These are phyloP conservation scores for Pterobdella sp. DNA, from an alignment of 2,888 invertebrate species.

Conservation along the genomic window DNA sequence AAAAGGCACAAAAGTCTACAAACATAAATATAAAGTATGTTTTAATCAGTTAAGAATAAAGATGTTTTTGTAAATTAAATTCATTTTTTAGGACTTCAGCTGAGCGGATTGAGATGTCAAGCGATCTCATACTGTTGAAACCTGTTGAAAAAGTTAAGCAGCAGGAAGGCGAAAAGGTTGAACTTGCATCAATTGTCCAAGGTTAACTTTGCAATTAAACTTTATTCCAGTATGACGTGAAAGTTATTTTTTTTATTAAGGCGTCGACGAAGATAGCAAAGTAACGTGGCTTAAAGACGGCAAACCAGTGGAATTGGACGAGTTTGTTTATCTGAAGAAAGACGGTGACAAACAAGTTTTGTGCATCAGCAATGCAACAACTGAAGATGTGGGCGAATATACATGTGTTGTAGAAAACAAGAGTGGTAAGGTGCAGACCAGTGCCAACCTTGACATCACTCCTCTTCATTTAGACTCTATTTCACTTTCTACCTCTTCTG, in stretches of 20 bases:
- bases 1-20: not conserved
- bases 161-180: slow-evolving; percentile 1
- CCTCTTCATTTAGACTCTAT: too few relatives aligned
- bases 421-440: slow-evolving; percentile 37
- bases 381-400: slow-evolving; percentile 35
- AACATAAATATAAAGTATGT: not conserved
- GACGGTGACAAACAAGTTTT: slow-evolving; percentile 30
- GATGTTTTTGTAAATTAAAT: not conserved
- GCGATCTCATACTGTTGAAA: slow-evolving; percentile 6
- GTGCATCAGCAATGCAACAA: slow-evolving; percentile 20
- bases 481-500: too few relatives aligned
- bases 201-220: not conserved
- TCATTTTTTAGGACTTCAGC: not conserved
- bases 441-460: slow-evolving; percentile 24
- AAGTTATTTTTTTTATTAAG: not conserved
- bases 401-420: slow-evolving; percentile 37
- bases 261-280: slow-evolving; percentile 18
- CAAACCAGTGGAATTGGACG: slow-evolving; percentile 34
- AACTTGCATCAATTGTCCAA: slow-evolving; percentile 16
- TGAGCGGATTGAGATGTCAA: not conserved
- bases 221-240: not conserved
- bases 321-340: slow-evolving; percentile 27
- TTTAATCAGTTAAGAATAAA: not conserved
- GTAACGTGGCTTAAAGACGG: slow-evolving; percentile 39
- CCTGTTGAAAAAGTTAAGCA: not conserved